Base-by-base conservation (phyloP, 2,113 vertebrate genomes). In the Alouatta palliata region DNA sequence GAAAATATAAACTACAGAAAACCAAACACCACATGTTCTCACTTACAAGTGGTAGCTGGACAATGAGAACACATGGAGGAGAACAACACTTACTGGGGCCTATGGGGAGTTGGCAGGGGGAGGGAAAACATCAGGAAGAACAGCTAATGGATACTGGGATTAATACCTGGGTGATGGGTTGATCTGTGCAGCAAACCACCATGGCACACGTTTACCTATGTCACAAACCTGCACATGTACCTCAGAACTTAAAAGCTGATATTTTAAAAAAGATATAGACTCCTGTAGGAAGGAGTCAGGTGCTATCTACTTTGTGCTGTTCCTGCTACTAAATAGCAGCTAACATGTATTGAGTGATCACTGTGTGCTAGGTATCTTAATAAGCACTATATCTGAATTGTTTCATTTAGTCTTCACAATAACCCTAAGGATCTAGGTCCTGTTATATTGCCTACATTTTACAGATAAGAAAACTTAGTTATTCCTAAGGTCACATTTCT, bases 1-100 rank as follows among this genome's bases (percentile, higher is more conserved):
- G 68, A 94, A 97, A 97, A 58, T 73, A 81, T 30, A 75, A 87
- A 94, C 61, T 64, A 64, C 61, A 64, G 61, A 64, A 64, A 64
- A 64, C 61, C 61, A 64, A 64, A 30, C 0, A 30, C 61, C 61
- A 30, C 61, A 30, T 64, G 61, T 64, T 64, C 27, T 64, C 61
- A 30, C 61, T 14, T 64, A 30, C 5, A 30, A 30, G 12, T 64
- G 61, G 61, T 27, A 64, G 27, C 61, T 30, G 61, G 27, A 64
- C 12, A 6, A 30, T 64, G 61, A 64, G 61, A 64, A 64, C 27
- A 64, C 61, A 30, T 30, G 12, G 27, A 64, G 61, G 27, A 11
- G 25, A 64, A 64, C 61, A 30, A 64, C 61, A 64, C 12, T 2
- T 64, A 30, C 61, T 30, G 61, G 61, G 58, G 58, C 58, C 58